Evolutionary conservation across 2,797 vertebrate species (phyloP).

Genomic region (Xiphophorus birchmanni): DNA sequence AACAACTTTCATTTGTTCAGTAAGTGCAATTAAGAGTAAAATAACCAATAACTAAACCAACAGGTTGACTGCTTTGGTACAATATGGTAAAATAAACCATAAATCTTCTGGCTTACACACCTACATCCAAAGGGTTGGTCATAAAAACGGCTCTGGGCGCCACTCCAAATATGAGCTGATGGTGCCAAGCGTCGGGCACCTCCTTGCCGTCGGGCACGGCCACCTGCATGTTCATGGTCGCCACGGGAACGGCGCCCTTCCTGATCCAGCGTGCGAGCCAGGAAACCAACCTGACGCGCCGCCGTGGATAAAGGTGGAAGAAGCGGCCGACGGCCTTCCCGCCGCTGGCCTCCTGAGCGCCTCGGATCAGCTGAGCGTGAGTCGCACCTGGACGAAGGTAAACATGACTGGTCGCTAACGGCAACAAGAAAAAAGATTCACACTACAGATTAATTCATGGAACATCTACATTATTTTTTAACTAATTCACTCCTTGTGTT

Average conservation of each 20-base stretch:
- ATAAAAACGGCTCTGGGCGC: slow-evolving; percentile 73
- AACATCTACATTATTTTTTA: too few species aligned
- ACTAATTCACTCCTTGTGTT: too few species aligned
- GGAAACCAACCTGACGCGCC: slow-evolving; percentile 64
- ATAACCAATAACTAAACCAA: too few species aligned
- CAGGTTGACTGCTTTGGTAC: too few species aligned
- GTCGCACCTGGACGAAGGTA: slow-evolving; percentile 70
- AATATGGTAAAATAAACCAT: too few species aligned
- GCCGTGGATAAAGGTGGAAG: slow-evolving; percentile 76
- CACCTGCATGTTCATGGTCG: slow-evolving; percentile 86
- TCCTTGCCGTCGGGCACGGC: slow-evolving; percentile 77
- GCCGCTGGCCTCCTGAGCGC: slow-evolving; percentile 72
- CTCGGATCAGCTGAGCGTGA: slow-evolving; percentile 79
- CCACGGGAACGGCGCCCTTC: slow-evolving; percentile 76
- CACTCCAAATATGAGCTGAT: slow-evolving; percentile 83
- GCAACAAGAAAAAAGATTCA: too few species aligned
- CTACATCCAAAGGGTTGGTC: slow-evolving; percentile 83
- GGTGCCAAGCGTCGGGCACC: slow-evolving; percentile 85
- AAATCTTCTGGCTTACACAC: slow-evolving; percentile 56
- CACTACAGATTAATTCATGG: too few species aligned
- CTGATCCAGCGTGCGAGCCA: slow-evolving; percentile 82
- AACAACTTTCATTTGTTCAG: too few species aligned
- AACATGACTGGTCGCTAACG: too few species aligned
- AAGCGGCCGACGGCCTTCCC: slow-evolving; percentile 74
- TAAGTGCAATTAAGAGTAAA: too few species aligned